Percentiles rank a stretch among this genome's conserved stretches.
phyloP scores from a whole-genome alignment of 1,140 invertebrate genomes.

The Maconellicoccus hirsutus region DNA sequence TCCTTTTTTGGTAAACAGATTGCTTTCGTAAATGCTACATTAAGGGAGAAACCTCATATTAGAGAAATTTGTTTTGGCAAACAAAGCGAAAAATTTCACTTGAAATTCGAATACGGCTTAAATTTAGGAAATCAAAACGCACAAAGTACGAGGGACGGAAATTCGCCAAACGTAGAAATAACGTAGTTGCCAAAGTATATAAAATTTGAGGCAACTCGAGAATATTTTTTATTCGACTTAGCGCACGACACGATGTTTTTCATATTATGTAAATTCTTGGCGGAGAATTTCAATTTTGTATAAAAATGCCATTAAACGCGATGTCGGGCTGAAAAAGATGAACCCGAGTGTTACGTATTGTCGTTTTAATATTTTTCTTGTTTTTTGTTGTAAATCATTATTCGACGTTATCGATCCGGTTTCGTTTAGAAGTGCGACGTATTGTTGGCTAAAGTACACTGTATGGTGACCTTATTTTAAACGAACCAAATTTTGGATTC shows the following conservation, averaged over 20 bases:
- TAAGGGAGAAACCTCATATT: too few species aligned
- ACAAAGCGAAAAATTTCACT: too few species aligned
- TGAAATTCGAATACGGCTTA: too few species aligned
- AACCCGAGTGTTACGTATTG: constrained; percentile 7
- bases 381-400: not conserved
- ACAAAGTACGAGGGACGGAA: too few species aligned
- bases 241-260: not conserved
- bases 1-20: too few species aligned
- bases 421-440: not conserved
- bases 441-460: not conserved
- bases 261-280: constrained; percentile 9
- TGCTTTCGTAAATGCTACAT: too few species aligned
- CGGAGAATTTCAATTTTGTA: not conserved
- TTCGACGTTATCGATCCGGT: constrained; percentile 7
- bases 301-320: constrained; percentile 8
- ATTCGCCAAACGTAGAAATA: too few species aligned
- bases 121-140: too few species aligned
- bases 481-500: not conserved
- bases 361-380: constrained; percentile 3
- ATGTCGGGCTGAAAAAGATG: not conserved
- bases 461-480: not conserved
- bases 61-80: too few species aligned
- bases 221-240: not conserved
- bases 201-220: too few species aligned
- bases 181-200: too few species aligned